phyloP scores from a whole-genome alignment of 2,797 vertebrate species.

The Emys orbicularis region DNA sequence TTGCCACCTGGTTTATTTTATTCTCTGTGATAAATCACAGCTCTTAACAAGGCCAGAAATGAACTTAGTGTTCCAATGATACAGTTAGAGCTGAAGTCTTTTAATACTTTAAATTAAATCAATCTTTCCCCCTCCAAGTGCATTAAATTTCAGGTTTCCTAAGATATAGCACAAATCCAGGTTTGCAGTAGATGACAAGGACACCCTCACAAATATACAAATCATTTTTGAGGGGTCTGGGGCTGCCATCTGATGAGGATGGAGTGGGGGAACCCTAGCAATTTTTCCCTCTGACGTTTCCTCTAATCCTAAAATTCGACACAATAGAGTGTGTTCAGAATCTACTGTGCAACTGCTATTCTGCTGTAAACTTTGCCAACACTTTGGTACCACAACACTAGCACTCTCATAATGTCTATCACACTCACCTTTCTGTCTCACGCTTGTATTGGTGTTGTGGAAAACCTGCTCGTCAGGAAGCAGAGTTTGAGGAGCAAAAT shows the following conservation, averaged over 20 bases:
- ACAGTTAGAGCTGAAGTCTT: background rate
- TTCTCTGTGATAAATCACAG: conserved; percentile 73
- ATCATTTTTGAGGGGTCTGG: background rate
- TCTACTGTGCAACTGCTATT: rapidly evolving
- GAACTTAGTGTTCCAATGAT: conserved; percentile 12
- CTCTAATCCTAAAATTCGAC: background rate
- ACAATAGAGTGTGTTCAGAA: background rate
- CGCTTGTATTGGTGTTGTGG: background rate
- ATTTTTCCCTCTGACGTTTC: conserved; percentile 7
- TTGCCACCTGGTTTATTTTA: conserved; percentile 75
- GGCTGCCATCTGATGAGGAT: background rate
- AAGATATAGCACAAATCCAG: background rate
- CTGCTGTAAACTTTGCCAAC: background rate
- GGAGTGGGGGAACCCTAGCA: background rate
- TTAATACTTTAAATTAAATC: background rate
- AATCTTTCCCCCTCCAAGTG: background rate
- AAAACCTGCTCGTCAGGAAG: rapidly evolving
- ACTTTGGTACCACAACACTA: background rate
- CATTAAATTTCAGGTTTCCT: background rate
- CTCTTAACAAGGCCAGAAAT: conserved; percentile 64
- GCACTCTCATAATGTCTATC: background rate
- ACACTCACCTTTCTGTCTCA: background rate
- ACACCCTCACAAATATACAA: background rate
- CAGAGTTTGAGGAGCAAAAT: background rate
- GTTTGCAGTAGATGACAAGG: background rate